A percentile compares a stretch with the other conserved stretches of the same genome.
Evolutionary conservation across 2,888 invertebrate genomes (phyloP).

Genomic region (Mythimna ferrago): DNA sequence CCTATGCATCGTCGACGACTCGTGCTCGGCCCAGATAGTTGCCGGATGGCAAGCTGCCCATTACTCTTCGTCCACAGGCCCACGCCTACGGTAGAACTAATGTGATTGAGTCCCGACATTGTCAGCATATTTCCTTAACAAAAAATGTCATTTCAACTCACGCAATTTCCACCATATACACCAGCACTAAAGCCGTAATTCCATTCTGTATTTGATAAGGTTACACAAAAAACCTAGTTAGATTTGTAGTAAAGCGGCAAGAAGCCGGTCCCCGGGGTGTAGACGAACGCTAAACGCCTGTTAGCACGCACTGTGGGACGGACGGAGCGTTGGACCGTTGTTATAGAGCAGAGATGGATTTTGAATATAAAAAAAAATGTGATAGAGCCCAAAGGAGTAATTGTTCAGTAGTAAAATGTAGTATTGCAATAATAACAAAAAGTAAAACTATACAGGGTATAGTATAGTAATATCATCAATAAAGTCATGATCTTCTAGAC

Average conservation of each 20-base stretch:
- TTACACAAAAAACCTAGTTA: constrained; percentile 78
- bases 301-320: constrained; percentile 88
- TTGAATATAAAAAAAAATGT: not conserved
- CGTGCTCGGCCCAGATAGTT: no score
- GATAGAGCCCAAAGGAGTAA: no score
- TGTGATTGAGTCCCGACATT: not conserved
- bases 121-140: not conserved
- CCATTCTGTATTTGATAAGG: constrained; percentile 69
- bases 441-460: no score
- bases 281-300: constrained; percentile 88
- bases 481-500: no score
- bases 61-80: no score
- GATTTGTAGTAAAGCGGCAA: constrained; percentile 83
- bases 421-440: no score
- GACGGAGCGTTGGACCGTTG: constrained; percentile 64
- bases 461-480: no score
- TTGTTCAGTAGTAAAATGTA: no score
- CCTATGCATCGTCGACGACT: no score
- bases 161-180: not conserved
- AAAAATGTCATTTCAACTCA: constrained; percentile 2
- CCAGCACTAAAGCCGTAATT: constrained; percentile 44
- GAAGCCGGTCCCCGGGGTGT: constrained; percentile 76
- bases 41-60: no score
- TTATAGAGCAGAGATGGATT: constrained; percentile 65
- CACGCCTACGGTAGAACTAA: not conserved